Base-by-base conservation (phyloP, 2,113 vertebrate species). In the Rynchops niger region DNA sequence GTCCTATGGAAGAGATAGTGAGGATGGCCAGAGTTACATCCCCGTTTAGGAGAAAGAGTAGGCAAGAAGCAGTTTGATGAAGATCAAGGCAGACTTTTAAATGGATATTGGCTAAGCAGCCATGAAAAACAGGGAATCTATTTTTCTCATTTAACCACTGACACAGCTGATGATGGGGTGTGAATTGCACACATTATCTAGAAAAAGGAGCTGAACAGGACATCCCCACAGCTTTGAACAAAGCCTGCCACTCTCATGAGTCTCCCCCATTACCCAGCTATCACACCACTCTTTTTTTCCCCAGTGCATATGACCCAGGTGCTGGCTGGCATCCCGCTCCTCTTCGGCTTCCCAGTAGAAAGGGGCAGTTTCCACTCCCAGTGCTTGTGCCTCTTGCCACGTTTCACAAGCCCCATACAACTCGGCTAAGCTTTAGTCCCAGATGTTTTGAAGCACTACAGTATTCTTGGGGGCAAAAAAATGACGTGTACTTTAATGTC, bases 261-360 rank as follows among this genome's bases (percentile, higher is more conserved):
- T 22, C 36, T 82, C 4, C 0, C 27, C 23, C 40, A 71, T 12
- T 8, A 32, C 19, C 20, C 65, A 47, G 32, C 19, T 10, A 13
- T 55, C 58, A 79, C 40, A 63, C 8, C 47, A 30, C 42, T 66
- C 38, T 62, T 59, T 34, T 76, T 76, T 76, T 9, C 27, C 30
- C 13, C n/a, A 36, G 1, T 5, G 16, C 27, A 22, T 2, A 0
- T 52, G n/a, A 34, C 4, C 16, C 47, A 61, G 16, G 17, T n/a
- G 9, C 12, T 15, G 38, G 38, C 13, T 58, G 26, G 15, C 1
- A 1, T 43, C 45, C 59, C 50, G 50, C 27, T 83, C 7, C 25
- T 70, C 23, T 34, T 73, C 25, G 36, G 25, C 65, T 91, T 80
- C 76, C 49, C 38, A 38, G 5, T 1, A 53, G 10, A 71, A 94